phyloP scores from a whole-genome alignment of 2,888 invertebrate genomes.

The Pollenia amentaria region DNA sequence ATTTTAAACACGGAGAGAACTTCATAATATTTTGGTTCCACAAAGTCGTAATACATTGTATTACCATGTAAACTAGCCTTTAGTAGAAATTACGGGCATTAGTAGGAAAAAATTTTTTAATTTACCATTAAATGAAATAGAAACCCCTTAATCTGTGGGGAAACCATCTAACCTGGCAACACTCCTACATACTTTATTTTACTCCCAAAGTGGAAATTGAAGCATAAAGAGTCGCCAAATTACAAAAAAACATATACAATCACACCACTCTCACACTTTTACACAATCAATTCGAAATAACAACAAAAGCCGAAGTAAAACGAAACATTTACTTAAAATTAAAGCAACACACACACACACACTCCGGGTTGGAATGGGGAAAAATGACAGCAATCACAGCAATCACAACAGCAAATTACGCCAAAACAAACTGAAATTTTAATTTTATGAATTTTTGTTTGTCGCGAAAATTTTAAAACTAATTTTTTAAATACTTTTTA shows the following conservation, averaged over 20 bases:
- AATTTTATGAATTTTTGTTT: constrained; percentile 26
- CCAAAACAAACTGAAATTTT: constrained; percentile 25
- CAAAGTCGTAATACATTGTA: too few species aligned
- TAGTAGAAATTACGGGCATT: too few species aligned
- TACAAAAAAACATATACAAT: constrained; percentile 12
- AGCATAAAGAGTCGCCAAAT: constrained; percentile 44
- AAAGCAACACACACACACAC: background rate
- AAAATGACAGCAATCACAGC: constrained; percentile 5
- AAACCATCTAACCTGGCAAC: too few species aligned
- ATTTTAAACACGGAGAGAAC: too few species aligned
- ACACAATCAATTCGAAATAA: constrained; percentile 10
- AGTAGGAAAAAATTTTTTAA: too few species aligned
- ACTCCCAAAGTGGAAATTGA: constrained; percentile 24
- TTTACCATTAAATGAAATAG: too few species aligned
- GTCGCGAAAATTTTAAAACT: constrained; percentile 24
- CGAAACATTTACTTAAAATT: constrained; percentile 43
- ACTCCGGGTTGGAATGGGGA: background rate
- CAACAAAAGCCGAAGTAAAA: constrained; percentile 47
- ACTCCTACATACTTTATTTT: background rate
- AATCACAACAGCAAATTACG: constrained; percentile 4
- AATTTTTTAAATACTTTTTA: background rate
- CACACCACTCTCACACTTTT: constrained; percentile 9
- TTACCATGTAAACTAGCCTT: too few species aligned
- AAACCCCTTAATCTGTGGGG: too few species aligned
- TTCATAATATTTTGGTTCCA: too few species aligned